phyloP scores from a whole-genome alignment of 2,113 vertebrate species.

The Megaleporinus macrocephalus region DNA sequence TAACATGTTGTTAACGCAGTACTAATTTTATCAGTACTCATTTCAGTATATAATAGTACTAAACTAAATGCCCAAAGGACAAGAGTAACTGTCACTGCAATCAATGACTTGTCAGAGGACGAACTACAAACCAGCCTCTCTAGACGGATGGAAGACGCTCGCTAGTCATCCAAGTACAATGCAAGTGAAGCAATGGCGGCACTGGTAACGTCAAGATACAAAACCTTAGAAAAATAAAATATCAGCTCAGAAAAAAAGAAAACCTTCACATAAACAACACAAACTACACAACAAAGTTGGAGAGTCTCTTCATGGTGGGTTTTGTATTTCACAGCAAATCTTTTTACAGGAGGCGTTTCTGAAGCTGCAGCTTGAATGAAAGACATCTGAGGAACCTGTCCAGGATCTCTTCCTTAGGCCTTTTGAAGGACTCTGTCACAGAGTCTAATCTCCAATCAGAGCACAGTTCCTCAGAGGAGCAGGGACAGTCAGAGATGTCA shows the following conservation, averaged over 20 bases:
- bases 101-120: not conserved
- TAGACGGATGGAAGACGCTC: conserved; percentile 12
- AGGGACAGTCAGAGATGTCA: not conserved
- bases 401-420: not conserved
- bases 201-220: conserved; percentile 36
- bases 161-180: conserved; percentile 25
- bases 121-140: conserved; percentile 25
- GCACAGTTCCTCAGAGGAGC: conserved; percentile 15
- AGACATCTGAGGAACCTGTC: conserved; percentile 3
- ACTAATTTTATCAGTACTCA: too few species aligned
- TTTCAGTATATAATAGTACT: not conserved
- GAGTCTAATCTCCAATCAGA: conserved; percentile 36
- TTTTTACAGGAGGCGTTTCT: conserved; percentile 28
- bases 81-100: not conserved
- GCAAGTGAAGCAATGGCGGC: conserved; percentile 13
- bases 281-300: conserved; percentile 38
- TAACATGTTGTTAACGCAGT: too few species aligned
- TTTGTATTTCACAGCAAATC: conserved; percentile 51
- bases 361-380: conserved; percentile 53
- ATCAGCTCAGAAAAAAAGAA: conserved; percentile 10
- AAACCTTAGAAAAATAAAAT: conserved; percentile 36
- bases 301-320: conserved; percentile 28
- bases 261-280: conserved; percentile 39
- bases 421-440: conserved; percentile 1
- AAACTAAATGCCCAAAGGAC: not conserved